Conservation (phyloP, 2,113 vertebrate species). For the Otus sunia region DNA sequence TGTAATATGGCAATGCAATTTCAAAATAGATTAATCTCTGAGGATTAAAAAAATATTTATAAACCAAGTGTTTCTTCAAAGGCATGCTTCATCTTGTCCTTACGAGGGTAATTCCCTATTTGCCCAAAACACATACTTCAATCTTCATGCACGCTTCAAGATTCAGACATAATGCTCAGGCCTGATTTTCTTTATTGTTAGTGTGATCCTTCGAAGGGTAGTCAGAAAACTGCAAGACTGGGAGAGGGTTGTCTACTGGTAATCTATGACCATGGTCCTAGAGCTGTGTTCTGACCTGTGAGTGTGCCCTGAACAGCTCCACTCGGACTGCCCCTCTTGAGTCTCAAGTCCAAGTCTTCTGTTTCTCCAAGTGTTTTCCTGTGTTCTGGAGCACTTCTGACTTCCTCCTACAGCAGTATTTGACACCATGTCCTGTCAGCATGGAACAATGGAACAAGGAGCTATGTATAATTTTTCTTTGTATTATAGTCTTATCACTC, state of each 20-base stretch:
- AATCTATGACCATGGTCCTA: rapidly evolving
- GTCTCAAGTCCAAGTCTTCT: background rate
- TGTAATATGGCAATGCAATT: background rate
- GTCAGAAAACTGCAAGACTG: background rate
- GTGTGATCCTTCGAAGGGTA: background rate
- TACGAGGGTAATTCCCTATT: background rate
- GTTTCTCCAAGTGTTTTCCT: background rate
- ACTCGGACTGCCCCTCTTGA: background rate
- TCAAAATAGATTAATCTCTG: background rate
- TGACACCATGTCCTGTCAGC: background rate
- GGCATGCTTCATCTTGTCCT: background rate
- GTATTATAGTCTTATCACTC: background rate
- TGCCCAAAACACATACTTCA: background rate
- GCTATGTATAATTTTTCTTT: background rate
- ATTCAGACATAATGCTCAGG: background rate
- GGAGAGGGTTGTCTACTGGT: background rate
- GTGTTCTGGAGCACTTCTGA: background rate
- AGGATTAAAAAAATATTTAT: background rate
- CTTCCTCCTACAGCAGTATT: background rate
- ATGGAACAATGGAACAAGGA: background rate
- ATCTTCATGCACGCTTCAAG: background rate
- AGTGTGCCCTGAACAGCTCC: background rate
- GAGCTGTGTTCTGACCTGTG: background rate
- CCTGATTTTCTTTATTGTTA: background rate
- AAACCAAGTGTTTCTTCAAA: background rate